Conservation (phyloP, 2,113 vertebrate species). For the Ammodytes marinus region DNA sequence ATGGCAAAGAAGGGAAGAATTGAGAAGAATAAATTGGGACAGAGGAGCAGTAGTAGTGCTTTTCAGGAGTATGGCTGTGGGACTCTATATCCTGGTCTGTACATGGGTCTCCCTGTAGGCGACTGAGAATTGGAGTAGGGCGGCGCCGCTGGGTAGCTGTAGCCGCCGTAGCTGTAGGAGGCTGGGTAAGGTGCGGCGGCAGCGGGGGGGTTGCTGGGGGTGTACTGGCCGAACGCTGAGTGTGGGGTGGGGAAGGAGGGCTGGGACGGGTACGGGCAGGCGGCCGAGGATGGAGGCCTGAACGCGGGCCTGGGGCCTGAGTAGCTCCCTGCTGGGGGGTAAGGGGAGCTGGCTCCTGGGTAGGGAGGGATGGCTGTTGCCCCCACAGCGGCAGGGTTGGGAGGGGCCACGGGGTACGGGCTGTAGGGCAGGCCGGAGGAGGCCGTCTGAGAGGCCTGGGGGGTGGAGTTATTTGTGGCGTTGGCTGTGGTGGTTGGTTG, state of each 20-base stretch:
- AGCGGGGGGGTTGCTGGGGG: constrained; percentile 58
- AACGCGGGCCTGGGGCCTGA: constrained; percentile 73
- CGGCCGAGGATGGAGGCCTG: constrained; percentile 53
- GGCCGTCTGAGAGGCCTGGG: constrained; percentile 76
- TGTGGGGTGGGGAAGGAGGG: constrained; percentile 77
- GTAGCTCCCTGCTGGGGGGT: constrained; percentile 71
- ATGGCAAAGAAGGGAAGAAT: constrained; percentile 18
- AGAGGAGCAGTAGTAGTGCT: constrained; percentile 35
- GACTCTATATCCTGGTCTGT: constrained; percentile 84
- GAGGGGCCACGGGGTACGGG: constrained; percentile 63
- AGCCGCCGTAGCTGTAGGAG: constrained; percentile 80
- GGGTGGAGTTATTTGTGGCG: constrained; percentile 50
- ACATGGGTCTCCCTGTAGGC: constrained; percentile 78
- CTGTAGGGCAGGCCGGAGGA: constrained; percentile 80
- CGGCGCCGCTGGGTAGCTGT: constrained; percentile 79
- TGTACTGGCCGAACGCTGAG: constrained; percentile 84
- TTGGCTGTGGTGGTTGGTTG: constrained; percentile 59
- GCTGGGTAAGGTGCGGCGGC: constrained; percentile 73
- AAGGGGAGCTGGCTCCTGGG: constrained; percentile 73
- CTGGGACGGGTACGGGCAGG: constrained; percentile 84
- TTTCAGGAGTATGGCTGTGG: constrained; percentile 85
- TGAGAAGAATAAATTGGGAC: constrained; percentile 14
- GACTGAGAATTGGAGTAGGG: constrained; percentile 77
- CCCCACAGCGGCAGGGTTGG: constrained; percentile 21
- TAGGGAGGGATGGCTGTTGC: constrained; percentile 79